Evolutionary conservation across 23 tunicate genomes (phyloP).

Genomic region (Trididemnum miniatum): DNA sequence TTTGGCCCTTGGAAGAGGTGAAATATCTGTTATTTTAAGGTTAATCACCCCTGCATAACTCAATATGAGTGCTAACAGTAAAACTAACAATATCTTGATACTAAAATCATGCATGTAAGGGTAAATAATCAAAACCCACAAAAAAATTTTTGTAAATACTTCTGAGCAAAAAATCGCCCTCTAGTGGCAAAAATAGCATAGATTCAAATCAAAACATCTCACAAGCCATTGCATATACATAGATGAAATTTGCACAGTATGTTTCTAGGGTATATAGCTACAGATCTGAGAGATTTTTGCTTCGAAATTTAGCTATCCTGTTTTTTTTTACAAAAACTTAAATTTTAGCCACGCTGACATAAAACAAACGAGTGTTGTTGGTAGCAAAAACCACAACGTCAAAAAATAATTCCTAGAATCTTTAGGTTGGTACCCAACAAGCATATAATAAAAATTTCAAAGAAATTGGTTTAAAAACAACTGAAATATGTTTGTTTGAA

Average conservation of each 20-base stretch:
- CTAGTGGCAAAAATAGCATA: background rate
- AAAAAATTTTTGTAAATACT: background rate
- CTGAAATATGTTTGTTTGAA: conserved; percentile 10
- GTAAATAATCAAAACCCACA: background rate
- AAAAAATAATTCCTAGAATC: conserved; percentile 13
- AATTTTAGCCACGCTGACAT: background rate
- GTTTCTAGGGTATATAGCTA: background rate
- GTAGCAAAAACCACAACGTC: background rate
- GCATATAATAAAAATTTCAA: conserved; percentile 5
- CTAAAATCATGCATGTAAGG: background rate
- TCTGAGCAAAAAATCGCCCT: background rate
- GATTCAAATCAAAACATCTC: background rate
- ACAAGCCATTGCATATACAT: background rate
- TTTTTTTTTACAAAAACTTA: background rate
- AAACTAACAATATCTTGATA: background rate
- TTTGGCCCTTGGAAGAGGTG: background rate
- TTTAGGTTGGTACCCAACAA: background rate
- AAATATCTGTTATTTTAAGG: background rate
- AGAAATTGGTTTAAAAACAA: background rate
- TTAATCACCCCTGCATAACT: background rate
- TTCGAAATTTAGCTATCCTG: background rate
- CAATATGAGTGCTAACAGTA: background rate
- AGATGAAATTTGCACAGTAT: background rate
- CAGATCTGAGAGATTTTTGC: conserved; percentile 8
- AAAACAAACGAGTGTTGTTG: background rate